Conservation (phyloP, 2,888 invertebrate species). For the Sphaerophoria taeniata region DNA sequence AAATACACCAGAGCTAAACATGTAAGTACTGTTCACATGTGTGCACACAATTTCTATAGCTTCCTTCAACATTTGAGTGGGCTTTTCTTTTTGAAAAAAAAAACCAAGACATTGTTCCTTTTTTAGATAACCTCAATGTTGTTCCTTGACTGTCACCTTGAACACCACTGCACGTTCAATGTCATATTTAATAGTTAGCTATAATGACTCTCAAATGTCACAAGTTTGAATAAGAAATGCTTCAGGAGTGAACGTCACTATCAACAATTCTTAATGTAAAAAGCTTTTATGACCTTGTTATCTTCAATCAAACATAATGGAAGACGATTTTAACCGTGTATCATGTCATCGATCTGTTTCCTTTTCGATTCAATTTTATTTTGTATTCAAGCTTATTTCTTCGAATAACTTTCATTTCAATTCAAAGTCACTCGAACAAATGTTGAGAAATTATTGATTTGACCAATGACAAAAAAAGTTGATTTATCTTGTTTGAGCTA, state of each 20-base stretch:
- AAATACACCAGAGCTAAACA: too few relatives aligned
- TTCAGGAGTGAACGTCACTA: slow-evolving; percentile 17
- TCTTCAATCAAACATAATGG: background rate
- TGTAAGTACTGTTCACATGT: too few relatives aligned
- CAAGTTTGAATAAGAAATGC: background rate
- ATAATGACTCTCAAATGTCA: slow-evolving; percentile 21
- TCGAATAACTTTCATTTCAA: slow-evolving; percentile 33
- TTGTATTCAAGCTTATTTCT: background rate
- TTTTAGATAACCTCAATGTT: background rate
- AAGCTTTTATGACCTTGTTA: background rate
- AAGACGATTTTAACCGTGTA: background rate
- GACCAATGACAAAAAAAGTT: background rate
- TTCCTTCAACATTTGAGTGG: too few relatives aligned
- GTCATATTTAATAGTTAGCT: slow-evolving; percentile 42
- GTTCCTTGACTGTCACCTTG: background rate
- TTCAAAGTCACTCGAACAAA: slow-evolving; percentile 23
- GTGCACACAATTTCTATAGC: too few relatives aligned
- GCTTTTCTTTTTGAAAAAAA: too few relatives aligned
- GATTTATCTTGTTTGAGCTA: background rate
- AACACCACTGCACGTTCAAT: slow-evolving; percentile 31
- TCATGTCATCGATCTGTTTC: background rate
- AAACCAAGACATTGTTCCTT: background rate
- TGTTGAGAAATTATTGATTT: slow-evolving; percentile 12
- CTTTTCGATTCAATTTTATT: background rate
- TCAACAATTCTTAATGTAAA: background rate